Percentiles rank a stretch among this genome's conserved stretches.
phyloP scores from a whole-genome alignment of 2,888 invertebrate species.

The Sturmia bella region DNA sequence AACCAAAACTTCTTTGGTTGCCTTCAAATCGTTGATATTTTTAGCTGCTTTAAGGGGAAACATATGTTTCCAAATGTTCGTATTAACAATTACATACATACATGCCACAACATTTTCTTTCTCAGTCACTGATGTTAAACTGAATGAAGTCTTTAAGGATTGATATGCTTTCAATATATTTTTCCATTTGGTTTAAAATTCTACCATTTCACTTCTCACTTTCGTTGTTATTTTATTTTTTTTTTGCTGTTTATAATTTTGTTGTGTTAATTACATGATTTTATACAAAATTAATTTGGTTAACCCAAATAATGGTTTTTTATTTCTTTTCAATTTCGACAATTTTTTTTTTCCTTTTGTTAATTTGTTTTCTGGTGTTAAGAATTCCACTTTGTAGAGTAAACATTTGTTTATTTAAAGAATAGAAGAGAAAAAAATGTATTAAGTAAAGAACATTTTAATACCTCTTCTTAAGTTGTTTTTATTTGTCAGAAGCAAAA shows the following conservation, averaged over 20 bases:
- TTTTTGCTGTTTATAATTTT: constrained; percentile 20
- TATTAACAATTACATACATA: constrained; percentile 10
- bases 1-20: not conserved
- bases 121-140: not conserved
- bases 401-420: constrained; percentile 36
- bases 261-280: constrained; percentile 54
- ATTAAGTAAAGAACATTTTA: constrained; percentile 14
- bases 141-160: constrained; percentile 11
- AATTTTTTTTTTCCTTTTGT: constrained; percentile 9
- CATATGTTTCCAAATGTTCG: constrained; percentile 57
- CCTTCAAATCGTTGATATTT: constrained; percentile 13
- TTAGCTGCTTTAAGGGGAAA: constrained; percentile 12
- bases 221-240: not conserved
- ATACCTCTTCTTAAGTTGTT: constrained; percentile 11
- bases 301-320: constrained; percentile 58
- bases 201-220: constrained; percentile 42
- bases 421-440: constrained; percentile 1
- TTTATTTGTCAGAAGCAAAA: not conserved
- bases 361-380: constrained; percentile 28
- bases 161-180: not conserved
- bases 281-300: constrained; percentile 56
- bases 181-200: not conserved
- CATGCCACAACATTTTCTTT: not conserved
- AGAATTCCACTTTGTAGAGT: constrained; percentile 37
- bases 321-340: constrained; percentile 37